Percentiles rank a stretch among this genome's conserved stretches.
phyloP scores from a whole-genome alignment of 1,140 invertebrate genomes.

The Eufriesea mexicana region DNA sequence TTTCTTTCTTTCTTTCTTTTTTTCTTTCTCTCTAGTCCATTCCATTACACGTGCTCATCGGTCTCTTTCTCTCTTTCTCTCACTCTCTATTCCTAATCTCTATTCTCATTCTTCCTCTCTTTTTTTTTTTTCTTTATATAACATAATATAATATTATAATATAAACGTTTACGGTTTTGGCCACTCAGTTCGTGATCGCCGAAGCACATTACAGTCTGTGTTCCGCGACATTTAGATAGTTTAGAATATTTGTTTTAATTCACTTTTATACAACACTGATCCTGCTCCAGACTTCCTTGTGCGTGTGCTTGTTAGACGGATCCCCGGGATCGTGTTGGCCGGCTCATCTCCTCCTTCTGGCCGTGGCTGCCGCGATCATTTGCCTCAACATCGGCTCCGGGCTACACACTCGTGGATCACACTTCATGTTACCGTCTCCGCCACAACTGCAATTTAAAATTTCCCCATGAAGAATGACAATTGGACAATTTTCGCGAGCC shows the following conservation, averaged over 20 bases:
- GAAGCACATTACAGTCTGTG: conserved; percentile 80
- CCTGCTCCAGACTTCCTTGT: conserved; percentile 49
- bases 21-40: conserved; percentile 6
- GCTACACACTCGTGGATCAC: conserved; percentile 93
- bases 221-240: conserved; percentile 76
- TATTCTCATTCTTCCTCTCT: conserved; percentile 63
- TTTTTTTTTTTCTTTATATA: conserved; percentile 60
- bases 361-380: conserved; percentile 91
- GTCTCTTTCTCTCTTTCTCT: conserved; percentile 36
- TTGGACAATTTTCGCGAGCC: too few species aligned
- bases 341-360: conserved; percentile 88
- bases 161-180: conserved; percentile 82
- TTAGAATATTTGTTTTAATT: conserved; percentile 77
- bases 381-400: conserved; percentile 94
- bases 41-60: conserved; percentile 30
- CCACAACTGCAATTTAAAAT: conserved; percentile 85
- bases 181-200: conserved; percentile 80
- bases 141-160: conserved; percentile 80
- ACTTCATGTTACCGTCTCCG: conserved; percentile 95
- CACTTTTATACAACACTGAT: conserved; percentile 81
- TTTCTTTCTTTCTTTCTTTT: too few species aligned
- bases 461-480: too few species aligned
- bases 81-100: conserved; percentile 13
- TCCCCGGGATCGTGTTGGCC: conserved; percentile 50
- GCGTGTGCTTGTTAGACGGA: conserved; percentile 40